These are phyloP conservation scores for Cylindroiulus punctatus DNA, from an alignment of 2,888 invertebrate species.

Conservation along the genomic window DNA sequence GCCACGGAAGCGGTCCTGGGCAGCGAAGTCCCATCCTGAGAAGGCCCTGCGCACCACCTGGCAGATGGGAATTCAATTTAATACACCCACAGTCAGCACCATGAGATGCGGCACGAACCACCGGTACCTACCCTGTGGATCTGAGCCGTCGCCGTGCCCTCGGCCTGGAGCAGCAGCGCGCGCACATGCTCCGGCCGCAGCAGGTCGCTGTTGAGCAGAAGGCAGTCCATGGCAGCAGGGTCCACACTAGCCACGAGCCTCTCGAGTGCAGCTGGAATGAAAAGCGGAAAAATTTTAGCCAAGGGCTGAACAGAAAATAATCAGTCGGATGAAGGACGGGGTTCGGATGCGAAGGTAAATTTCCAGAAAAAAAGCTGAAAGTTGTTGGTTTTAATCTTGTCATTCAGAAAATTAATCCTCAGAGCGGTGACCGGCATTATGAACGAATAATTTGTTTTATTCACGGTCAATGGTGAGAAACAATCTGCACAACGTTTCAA, in stretches of 20 bases:
- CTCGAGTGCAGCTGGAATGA: not conserved
- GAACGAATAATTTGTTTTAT: no score
- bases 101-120: no score
- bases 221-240: not conserved
- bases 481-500: no score
- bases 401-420: no score
- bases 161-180: not conserved
- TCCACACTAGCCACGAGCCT: not conserved
- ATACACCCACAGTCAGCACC: not conserved
- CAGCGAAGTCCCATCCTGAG: not conserved
- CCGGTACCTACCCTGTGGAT: not conserved
- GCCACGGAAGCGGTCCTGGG: constrained; percentile 1
- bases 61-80: not conserved
- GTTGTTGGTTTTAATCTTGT: not conserved
- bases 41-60: not conserved
- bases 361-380: not conserved
- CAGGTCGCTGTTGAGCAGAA: not conserved
- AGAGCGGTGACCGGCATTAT: no score
- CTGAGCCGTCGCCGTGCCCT: not conserved
- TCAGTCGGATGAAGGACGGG: no score
- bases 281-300: not conserved
- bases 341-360: no score
- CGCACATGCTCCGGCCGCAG: not conserved
- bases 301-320: no score
- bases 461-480: no score